A percentile compares a stretch with the other conserved stretches of the same genome.
Conservation (phyloP, 2,113 vertebrate species). For the Atractosteus spatula region DNA sequence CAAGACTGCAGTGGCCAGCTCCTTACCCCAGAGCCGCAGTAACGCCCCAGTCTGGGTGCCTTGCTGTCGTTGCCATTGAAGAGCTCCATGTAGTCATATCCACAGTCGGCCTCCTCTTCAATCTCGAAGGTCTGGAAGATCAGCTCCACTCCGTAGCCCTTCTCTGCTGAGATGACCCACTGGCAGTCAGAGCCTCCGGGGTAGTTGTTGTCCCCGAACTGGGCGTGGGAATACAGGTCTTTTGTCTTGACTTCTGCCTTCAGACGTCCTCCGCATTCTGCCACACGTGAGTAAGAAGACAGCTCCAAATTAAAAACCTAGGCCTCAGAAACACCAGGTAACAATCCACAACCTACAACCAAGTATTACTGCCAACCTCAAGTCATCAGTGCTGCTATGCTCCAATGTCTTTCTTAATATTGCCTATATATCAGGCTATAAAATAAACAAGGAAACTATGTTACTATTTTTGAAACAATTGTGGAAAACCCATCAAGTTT, state of each 20-base stretch:
- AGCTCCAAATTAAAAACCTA: background rate
- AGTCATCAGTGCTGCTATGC: too few relatives aligned
- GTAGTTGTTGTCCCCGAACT: constrained; percentile 77
- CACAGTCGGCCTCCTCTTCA: constrained; percentile 74
- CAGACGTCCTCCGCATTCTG: constrained; percentile 72
- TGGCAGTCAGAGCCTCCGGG: constrained; percentile 67
- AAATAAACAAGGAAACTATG: too few relatives aligned
- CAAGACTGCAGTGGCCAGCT: too few relatives aligned
- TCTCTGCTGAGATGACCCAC: constrained; percentile 73
- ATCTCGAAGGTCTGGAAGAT: constrained; percentile 78
- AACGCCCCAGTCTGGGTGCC: constrained; percentile 70
- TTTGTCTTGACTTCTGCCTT: constrained; percentile 72
- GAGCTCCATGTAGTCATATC: constrained; percentile 77
- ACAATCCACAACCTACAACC: too few relatives aligned
- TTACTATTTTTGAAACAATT: too few relatives aligned
- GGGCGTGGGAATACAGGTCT: constrained; percentile 74
- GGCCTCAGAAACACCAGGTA: background rate
- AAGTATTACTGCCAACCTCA: too few relatives aligned
- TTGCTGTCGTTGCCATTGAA: constrained; percentile 69
- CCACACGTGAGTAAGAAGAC: background rate
- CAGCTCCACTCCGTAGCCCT: constrained; percentile 74
- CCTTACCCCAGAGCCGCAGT: constrained; percentile 75
- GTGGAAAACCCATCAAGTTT: too few relatives aligned
- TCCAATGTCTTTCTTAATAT: too few relatives aligned
- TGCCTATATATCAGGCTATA: too few relatives aligned